phyloP scores from a whole-genome alignment of 2,113 vertebrate species.

The Cryptoleucopteryx plumbea region DNA sequence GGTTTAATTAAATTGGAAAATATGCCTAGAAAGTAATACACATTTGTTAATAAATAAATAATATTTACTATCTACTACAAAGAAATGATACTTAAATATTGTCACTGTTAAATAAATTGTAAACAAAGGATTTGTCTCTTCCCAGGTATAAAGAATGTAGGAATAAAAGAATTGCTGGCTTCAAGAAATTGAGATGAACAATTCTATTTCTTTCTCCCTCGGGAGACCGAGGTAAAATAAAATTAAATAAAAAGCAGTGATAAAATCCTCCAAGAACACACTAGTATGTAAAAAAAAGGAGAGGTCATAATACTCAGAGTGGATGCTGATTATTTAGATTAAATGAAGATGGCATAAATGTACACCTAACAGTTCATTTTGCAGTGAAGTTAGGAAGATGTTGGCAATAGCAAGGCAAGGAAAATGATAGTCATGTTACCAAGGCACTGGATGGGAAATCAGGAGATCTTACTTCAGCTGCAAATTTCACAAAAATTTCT shows the following conservation, averaged over 20 bases:
- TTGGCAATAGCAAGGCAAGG: neutral
- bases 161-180: neutral
- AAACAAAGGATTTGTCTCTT: neutral
- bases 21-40: neutral
- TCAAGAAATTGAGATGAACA: neutral
- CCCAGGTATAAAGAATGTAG: neutral
- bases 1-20: neutral
- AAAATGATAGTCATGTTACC: fast-evolving
- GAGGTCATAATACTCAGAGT: neutral
- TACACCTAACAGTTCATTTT: neutral
- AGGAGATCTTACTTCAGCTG: neutral
- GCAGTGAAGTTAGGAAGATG: neutral
- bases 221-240: neutral
- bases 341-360: neutral
- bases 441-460: neutral
- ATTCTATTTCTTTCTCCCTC: neutral
- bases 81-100: neutral
- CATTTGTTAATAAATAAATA: neutral
- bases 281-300: neutral
- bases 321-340: neutral
- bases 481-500: neutral
- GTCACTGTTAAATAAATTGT: neutral
- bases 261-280: neutral
- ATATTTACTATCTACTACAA: neutral
- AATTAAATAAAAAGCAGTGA: neutral